These are phyloP conservation scores for Caenorhabditis brenneri DNA, from an alignment of 1,140 invertebrate genomes.

Conservation along the genomic window DNA sequence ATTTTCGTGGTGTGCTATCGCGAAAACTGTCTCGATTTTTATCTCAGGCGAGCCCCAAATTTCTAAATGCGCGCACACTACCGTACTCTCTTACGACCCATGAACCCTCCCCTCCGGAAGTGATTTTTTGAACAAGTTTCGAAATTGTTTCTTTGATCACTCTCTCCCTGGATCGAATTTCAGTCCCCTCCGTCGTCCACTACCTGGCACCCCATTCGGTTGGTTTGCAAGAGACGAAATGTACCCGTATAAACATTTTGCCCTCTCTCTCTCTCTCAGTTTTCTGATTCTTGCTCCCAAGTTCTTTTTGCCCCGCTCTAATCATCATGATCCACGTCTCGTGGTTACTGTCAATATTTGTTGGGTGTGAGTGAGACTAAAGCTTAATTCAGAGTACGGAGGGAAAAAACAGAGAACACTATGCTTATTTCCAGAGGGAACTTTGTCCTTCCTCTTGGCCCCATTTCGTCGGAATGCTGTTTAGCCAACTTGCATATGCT, in stretches of 20 bases:
- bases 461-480: background rate
- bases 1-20: too few relatives aligned
- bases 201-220: background rate
- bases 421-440: background rate
- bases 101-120: background rate
- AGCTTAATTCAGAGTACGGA: background rate
- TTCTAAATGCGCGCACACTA: too few relatives aligned
- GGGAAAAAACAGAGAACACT: too few relatives aligned
- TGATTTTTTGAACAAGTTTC: background rate
- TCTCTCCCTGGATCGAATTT: background rate
- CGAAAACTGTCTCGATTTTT: too few relatives aligned
- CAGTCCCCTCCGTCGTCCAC: background rate
- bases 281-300: background rate
- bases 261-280: background rate
- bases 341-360: background rate
- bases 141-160: background rate
- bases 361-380: background rate
- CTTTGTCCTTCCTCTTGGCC: too few relatives aligned
- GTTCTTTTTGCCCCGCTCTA: background rate
- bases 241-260: slow-evolving; percentile 8
- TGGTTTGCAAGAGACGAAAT: too few relatives aligned
- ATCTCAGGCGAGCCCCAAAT: too few relatives aligned
- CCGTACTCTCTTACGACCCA: too few relatives aligned
- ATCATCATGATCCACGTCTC: background rate
- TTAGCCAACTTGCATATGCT: background rate